phyloP scores from a whole-genome alignment of 2,797 vertebrate species.

The Syndactyla subalaris region DNA sequence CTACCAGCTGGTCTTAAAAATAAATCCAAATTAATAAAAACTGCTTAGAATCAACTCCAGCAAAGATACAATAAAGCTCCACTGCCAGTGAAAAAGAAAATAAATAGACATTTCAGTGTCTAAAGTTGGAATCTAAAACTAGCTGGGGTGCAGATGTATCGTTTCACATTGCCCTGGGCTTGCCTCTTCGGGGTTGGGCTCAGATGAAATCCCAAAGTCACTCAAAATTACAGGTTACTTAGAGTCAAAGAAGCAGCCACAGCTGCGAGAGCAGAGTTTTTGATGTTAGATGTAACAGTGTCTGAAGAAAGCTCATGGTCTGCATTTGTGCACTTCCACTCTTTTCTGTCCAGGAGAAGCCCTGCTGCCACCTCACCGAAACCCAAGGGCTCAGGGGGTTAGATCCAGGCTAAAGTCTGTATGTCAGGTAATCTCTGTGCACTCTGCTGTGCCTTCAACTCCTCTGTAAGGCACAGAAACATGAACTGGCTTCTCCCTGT shows the following conservation, averaged over 20 bases:
- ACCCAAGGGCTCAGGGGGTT: not conserved
- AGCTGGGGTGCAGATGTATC: not conserved
- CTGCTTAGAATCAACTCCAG: not conserved
- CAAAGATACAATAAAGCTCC: not conserved
- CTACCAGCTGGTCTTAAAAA: not conserved
- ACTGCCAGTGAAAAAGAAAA: not conserved
- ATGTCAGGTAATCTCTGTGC: not conserved
- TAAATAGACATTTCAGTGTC: not conserved
- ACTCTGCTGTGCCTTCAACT: not conserved
- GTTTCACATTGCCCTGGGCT: not conserved
- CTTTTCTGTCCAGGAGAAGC: not conserved
- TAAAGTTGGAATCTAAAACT: not conserved
- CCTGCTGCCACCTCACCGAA: not conserved
- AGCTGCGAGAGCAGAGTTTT: not conserved
- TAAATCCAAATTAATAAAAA: not conserved
- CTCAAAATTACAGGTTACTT: not conserved
- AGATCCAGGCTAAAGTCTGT: not conserved
- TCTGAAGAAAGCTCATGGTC: not conserved
- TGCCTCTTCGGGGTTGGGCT: not conserved
- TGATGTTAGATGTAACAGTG: not conserved
- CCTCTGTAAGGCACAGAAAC: not conserved
- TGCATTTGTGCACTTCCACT: not conserved
- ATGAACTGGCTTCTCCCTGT: rapidly evolving
- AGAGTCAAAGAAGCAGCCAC: not conserved
- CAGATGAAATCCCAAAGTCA: not conserved